A percentile compares a stretch with the other conserved stretches of the same genome.
phyloP scores from a whole-genome alignment of 2,888 invertebrate genomes.

The Hetaerina titia region DNA sequence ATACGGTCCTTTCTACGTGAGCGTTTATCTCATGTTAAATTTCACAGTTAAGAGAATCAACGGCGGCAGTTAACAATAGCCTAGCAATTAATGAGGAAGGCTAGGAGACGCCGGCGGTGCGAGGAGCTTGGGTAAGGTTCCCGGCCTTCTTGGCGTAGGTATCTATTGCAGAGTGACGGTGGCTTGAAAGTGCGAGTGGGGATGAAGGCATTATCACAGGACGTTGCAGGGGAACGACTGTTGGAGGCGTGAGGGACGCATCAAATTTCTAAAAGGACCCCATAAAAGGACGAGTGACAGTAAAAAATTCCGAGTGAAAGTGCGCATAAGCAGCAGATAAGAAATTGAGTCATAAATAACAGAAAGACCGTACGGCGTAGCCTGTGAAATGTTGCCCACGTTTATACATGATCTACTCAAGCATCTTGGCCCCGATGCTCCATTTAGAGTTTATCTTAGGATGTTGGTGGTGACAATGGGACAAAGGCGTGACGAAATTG shows the following conservation, averaged over 20 bases:
- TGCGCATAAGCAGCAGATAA: not conserved
- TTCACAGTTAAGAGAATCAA: not conserved
- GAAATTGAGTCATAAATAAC: slow-evolving; percentile 28
- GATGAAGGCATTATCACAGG: not conserved
- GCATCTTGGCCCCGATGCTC: not conserved
- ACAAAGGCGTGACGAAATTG: not conserved
- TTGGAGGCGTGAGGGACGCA: not conserved
- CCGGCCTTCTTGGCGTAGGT: not conserved
- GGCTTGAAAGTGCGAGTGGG: not conserved
- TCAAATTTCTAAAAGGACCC: not conserved
- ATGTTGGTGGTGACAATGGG: not conserved
- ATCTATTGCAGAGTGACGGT: not conserved
- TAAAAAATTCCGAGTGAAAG: not conserved
- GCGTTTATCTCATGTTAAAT: not conserved
- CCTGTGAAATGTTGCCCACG: not conserved
- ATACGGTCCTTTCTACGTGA: not conserved
- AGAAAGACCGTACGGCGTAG: not conserved
- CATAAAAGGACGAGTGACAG: not conserved
- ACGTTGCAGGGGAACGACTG: not conserved
- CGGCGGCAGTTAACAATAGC: not conserved
- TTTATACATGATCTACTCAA: not conserved
- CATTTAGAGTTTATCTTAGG: not conserved
- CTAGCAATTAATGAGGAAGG: not conserved
- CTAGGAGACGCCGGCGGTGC: not conserved
- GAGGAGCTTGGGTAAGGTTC: not conserved